A percentile compares a stretch with the other conserved stretches of the same genome.
These are phyloP conservation scores for Calliphora vomitoria DNA, from an alignment of 2,888 invertebrate genomes.

Conservation along the genomic window DNA sequence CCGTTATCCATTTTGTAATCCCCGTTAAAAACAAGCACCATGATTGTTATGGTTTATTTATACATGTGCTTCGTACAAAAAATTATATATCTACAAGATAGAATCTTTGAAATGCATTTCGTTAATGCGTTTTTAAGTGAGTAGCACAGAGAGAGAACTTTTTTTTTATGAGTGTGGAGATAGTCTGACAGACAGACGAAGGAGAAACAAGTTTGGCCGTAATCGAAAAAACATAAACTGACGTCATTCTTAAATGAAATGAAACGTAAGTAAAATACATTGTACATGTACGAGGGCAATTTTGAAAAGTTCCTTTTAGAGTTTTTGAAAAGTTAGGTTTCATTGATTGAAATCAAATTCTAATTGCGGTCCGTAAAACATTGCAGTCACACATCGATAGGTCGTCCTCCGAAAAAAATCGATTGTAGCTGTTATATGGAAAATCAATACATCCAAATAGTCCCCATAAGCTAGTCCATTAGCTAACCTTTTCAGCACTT, in stretches of 20 bases:
- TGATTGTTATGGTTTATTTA: constrained; percentile 5
- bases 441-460: too few species aligned
- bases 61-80: constrained; percentile 5
- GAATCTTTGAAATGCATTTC: constrained; percentile 29
- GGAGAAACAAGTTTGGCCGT: constrained; percentile 43
- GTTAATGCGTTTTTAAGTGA: background rate
- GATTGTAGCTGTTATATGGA: too few species aligned
- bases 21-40: background rate
- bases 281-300: background rate
- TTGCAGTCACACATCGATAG: too few species aligned
- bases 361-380: too few species aligned
- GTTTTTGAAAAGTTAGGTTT: too few species aligned
- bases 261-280: constrained; percentile 20
- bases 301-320: too few species aligned
- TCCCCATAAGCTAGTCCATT: too few species aligned
- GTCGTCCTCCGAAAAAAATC: too few species aligned
- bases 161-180: background rate
- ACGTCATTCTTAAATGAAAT: constrained; percentile 58
- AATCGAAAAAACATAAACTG: constrained; percentile 37
- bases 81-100: constrained; percentile 14
- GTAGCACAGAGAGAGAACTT: background rate
- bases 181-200: background rate
- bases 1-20: constrained; percentile 17
- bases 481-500: too few species aligned
- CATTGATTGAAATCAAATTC: background rate